Conservation (phyloP, 2,888 invertebrate species). For the Dasypogon diadema region DNA sequence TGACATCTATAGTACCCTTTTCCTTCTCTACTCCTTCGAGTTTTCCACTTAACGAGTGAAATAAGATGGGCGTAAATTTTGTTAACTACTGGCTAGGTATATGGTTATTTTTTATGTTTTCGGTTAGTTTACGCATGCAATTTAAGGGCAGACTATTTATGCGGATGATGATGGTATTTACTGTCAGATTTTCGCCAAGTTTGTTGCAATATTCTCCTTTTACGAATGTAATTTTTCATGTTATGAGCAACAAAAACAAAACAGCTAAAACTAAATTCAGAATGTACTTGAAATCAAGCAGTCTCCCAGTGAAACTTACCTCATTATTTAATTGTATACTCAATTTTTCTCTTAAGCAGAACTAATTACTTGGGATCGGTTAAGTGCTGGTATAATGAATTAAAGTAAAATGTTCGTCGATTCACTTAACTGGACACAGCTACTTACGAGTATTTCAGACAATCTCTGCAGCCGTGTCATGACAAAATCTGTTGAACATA, state of each 20-base stretch:
- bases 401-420: neutral
- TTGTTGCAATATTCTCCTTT: neutral
- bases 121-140: conserved; percentile 9
- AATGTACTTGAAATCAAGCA: neutral
- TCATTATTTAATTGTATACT: neutral
- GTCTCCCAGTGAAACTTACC: neutral
- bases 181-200: conserved; percentile 11
- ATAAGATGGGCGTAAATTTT: conserved; percentile 43
- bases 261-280: neutral
- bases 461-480: neutral
- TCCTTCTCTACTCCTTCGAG: neutral
- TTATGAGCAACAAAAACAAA: neutral
- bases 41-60: conserved; percentile 30
- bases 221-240: neutral
- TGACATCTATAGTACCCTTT: neutral
- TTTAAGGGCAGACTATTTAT: conserved; percentile 42
- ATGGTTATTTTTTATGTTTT: conserved; percentile 13
- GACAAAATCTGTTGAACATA: neutral
- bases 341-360: conserved; percentile 18
- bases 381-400: conserved; percentile 7
- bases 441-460: neutral
- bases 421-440: no score
- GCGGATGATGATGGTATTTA: conserved; percentile 28
- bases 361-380: neutral
- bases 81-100: conserved; percentile 2